Base-by-base conservation (phyloP, 2,797 vertebrate species). In the Clarias platycephalus region DNA sequence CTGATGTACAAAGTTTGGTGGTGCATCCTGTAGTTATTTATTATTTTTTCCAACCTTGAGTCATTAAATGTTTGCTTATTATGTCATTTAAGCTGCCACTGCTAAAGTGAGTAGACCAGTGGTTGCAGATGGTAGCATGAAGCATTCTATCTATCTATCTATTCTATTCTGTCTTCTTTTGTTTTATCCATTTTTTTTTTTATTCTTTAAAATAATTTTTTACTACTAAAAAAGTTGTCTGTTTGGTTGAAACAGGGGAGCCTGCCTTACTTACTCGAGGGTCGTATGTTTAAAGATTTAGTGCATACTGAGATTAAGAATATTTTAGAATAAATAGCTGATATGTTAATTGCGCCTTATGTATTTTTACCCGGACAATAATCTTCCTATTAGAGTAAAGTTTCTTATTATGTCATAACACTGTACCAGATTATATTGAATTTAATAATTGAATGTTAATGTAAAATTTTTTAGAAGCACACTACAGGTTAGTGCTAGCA, bases 381-480 rank as follows among this genome's bases (percentile, higher is more conserved):
- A 31, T 24, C 55, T 80, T 24, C 9, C 40, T 66, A 66, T 49
- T 53, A 53, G 40, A 31, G n/a, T 80, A 53, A 64, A 80, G 16
- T 28, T 80, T 53, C 40, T 66, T 20, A 66, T 80, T 80, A 67
- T 67, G 40, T 24, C 44, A 31, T 80, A 80, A 80, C 5, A 12
- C 63, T 55, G 16, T 10, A 53, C 5, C 1, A 31, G 63, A 80
- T 80, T 80, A 55, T 71, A 24, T 63, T 63, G 44, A 62, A 76
- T 74, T 49, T 62, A 63, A 49, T 68, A 22, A 71, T 82, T 68
- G 44, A 82, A 78, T 20, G 8, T 70, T 62, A 77, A 77, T 77
- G 80, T 67, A 40, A 55, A 53, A 37, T 26, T 55, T 70, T 37
- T 26, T 26, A 77, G 37, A 57, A 49, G n/a, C 44, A 49, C 63